Conservation (phyloP, 2,113 vertebrate genomes). For the Gyps fulvus region DNA sequence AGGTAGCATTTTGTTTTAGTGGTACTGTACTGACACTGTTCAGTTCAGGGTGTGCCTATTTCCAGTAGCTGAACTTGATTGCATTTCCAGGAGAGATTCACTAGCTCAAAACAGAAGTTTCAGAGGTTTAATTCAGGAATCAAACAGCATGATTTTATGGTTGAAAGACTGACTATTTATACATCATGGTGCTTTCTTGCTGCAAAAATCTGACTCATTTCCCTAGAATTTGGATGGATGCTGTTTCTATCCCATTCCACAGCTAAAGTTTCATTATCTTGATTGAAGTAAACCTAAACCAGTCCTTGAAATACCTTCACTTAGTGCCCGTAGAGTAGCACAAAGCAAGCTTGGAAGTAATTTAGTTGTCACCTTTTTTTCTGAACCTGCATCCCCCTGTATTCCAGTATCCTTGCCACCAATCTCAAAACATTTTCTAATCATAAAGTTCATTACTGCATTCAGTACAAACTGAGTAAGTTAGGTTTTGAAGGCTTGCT, state of each 20-base stretch:
- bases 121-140: not conserved
- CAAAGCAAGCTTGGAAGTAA: not conserved
- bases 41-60: not conserved
- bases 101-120: not conserved
- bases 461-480: not conserved
- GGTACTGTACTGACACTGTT: not conserved
- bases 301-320: not conserved
- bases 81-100: not conserved
- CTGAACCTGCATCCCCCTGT: not conserved
- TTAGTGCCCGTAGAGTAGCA: not conserved
- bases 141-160: not conserved
- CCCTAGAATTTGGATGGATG: not conserved
- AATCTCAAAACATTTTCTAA: not conserved
- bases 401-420: not conserved
- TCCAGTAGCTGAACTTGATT: not conserved
- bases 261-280: not conserved
- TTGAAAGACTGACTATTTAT: not conserved
- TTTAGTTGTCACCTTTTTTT: not conserved
- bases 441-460: not conserved
- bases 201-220: not conserved
- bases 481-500: not conserved
- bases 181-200: not conserved
- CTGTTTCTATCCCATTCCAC: not conserved
- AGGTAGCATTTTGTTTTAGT: not conserved
- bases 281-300: not conserved